phyloP scores from a whole-genome alignment of 2,113 vertebrate genomes.

The Lethenteron reissneri region DNA sequence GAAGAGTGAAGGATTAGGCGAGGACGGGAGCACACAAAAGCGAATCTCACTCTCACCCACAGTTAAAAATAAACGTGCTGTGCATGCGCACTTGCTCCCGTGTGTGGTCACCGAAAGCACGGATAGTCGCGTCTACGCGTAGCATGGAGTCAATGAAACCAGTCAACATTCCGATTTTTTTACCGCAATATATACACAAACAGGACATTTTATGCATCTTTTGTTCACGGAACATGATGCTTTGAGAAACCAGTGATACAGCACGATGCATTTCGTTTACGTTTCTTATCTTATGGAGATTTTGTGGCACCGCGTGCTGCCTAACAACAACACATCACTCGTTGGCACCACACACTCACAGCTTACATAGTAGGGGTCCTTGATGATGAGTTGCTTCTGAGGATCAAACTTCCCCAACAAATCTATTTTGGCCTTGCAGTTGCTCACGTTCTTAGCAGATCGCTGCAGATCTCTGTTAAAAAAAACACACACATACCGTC shows the following conservation, averaged over 20 bases:
- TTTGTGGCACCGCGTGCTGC: background rate
- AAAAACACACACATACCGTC: conserved; percentile 13
- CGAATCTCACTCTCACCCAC: too few species aligned
- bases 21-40: too few species aligned
- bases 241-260: background rate
- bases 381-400: conserved; percentile 48
- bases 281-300: background rate
- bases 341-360: background rate
- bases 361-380: conserved; percentile 67
- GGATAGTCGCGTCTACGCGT: too few species aligned
- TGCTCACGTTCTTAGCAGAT: conserved; percentile 39
- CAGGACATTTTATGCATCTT: background rate
- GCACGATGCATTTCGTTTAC: background rate
- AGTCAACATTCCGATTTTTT: too few species aligned
- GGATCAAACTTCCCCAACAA: conserved; percentile 56
- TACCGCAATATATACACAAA: conserved; percentile 1
- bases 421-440: conserved; percentile 41
- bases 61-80: too few species aligned
- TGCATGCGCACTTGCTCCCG: too few species aligned
- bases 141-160: too few species aligned
- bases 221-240: background rate
- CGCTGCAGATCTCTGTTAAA: conserved; percentile 51
- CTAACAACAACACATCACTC: background rate
- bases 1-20: too few species aligned
- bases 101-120: too few species aligned